Base-by-base conservation (phyloP, 92 coral and sea anemone species). In the Parazoanthus atlanticus region DNA sequence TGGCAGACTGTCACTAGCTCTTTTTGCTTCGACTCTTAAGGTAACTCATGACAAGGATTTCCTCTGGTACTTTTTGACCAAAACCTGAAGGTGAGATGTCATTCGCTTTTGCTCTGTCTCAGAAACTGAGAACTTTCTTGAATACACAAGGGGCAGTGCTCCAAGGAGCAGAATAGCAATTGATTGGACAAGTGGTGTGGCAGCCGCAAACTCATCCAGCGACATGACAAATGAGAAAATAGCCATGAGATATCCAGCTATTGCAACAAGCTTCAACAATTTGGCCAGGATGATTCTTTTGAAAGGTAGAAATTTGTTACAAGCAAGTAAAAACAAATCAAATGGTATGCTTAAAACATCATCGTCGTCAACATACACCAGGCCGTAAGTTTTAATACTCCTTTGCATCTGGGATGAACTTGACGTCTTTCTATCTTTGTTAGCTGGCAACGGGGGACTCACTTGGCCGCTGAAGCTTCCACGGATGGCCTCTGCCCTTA, bases 191-290 rank as follows among this genome's bases (percentile, higher is more conserved):
- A 88, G 81, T 0, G 94, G 76, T 61, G 92, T 85, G 4, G 95
- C 93, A 21, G 98, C 98, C 6, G 86, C 64, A 56, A 86, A 94
- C 83, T 94, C 91, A 38, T 73, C 89, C 85, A 97, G 54, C 0
- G 99, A 90, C 98, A 93, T 97, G 30, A 97, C 94, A 76, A 96
- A 96, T 84, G 93, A 90, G 83, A 97, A 97, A 56, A 96, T 86
- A 36, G 91, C 90, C 90, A 90, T 88, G 11, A 95, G 90, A 82
- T 95, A 95, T 25, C 93, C 71, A 36, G 88, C 91, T 78, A 93
- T 85, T n/a, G 96, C 90, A 17, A 89, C 84, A 12, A 95, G 86
- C 82, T 92, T 91, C 67, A 95, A 81, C 30, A 93, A 31, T 85
- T 95, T 95, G 47, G 94, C 95, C 82, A 95, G 34, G 21, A 93